Base-by-base conservation (phyloP, 2,888 invertebrate species). In the Anoncus sp. region DNA sequence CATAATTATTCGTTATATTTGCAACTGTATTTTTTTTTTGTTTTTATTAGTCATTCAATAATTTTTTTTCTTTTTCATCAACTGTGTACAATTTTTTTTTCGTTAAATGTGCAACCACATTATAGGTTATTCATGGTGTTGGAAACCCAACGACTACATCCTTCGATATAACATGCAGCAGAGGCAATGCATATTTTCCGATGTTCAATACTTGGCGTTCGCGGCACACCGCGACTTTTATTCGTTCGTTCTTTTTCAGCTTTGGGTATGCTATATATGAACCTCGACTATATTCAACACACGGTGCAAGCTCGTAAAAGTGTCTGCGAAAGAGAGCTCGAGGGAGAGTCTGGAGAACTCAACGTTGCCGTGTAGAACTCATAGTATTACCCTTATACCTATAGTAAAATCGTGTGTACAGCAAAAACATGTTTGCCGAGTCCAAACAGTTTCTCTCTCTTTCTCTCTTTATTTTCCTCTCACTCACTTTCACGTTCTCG, bases 391-490 rank as follows among this genome's bases (percentile, higher is more conserved):
- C 59, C 53, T 35, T 60, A 20, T 40, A 40, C 20, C 35, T 67
- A 45, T 18, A 69, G 70, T 59, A n/a, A 43, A 53, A 51, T 53
- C 45, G 60, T 70, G 53, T 60, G 74, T 65, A 60, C 51, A 65
- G 73, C 60, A 73, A 82, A 82, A 80, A 83, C 82, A 82, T 81
- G 80, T 83, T 83, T 81, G 76, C 81, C 59, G 67, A 72, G 76
- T 76, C 60, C 78, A 81, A 82, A 82, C 76, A 78, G 77, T 73
- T 80, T 79, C 72, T 76, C 72, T 77, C 65, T 75, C 70, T 49
- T 27, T 62, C 51, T 63, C 65, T 60, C 67, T 53, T 55, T 49
- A 38, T 67, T 20, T 31, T 57, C 49, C 66, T 72, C 74, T 75
- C 70, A 72, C 74, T 77, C 65, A 66, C 70, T 74, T 75, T 77